Conservation (phyloP, 1,140 invertebrate species). For the Papilio aristodemus region DNA sequence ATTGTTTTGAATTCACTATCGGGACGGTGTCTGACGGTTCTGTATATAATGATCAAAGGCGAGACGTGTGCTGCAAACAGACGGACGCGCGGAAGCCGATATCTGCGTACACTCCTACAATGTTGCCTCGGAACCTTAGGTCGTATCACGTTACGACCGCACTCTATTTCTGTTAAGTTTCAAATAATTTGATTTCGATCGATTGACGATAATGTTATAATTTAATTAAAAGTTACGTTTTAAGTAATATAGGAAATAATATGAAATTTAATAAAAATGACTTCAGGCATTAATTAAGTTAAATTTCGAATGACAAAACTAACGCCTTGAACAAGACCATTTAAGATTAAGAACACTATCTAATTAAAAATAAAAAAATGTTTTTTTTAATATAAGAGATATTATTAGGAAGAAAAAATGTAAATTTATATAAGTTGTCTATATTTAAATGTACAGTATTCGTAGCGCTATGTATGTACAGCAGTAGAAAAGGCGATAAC, state of each 20-base stretch:
- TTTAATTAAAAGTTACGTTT: too few relatives aligned
- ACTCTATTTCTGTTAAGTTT: constrained; percentile 2
- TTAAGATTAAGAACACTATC: neutral
- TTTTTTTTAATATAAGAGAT: too few relatives aligned
- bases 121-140: constrained; percentile 1
- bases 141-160: neutral
- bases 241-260: neutral
- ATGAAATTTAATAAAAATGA: neutral
- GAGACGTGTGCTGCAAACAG: neutral
- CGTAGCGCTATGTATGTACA: too few relatives aligned
- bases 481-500: too few relatives aligned
- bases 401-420: too few relatives aligned
- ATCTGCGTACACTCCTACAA: neutral
- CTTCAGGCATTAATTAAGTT: neutral
- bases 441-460: too few relatives aligned
- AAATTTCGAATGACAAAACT: too few relatives aligned
- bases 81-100: neutral
- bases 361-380: neutral
- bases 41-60: neutral
- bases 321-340: neutral
- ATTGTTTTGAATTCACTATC: neutral
- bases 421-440: too few relatives aligned
- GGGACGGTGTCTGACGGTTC: neutral
- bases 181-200: too few relatives aligned
- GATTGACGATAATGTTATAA: too few relatives aligned